Evolutionary conservation across 2,797 vertebrate genomes (phyloP).

Genomic region (Cyprinodon diabolis): DNA sequence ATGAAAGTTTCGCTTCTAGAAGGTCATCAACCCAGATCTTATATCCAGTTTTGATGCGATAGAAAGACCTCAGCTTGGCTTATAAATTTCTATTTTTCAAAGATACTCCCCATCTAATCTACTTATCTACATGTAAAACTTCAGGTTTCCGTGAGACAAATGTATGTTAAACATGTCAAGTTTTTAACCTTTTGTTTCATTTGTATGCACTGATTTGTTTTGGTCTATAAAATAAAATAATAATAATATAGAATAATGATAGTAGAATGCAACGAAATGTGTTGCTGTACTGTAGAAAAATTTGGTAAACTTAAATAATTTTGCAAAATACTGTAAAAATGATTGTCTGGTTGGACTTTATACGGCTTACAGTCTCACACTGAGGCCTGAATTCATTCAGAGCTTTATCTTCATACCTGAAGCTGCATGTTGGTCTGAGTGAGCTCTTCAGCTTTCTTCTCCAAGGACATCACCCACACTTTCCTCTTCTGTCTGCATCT

Average conservation of each 20-base stretch:
- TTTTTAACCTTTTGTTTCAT: not conserved
- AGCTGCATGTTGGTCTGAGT: slow-evolving; percentile 99
- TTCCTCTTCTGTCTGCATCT: slow-evolving; percentile 99
- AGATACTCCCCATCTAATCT: not conserved
- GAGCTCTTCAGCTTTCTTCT: slow-evolving; percentile 99
- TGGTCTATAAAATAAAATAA: not conserved
- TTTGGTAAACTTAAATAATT: not conserved
- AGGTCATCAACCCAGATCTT: not conserved
- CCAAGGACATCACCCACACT: slow-evolving; percentile 99
- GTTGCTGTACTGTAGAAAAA: not conserved
- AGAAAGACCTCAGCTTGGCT: not conserved
- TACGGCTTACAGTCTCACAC: not conserved
- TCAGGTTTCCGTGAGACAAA: not conserved
- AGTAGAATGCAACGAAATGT: not conserved
- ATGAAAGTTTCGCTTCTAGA: not conserved
- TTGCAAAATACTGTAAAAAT: not conserved
- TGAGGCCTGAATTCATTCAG: not conserved
- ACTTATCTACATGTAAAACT: not conserved
- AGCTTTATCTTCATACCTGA: slow-evolving; percentile 83
- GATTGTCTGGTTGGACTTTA: too few species aligned
- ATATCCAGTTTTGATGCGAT: not conserved
- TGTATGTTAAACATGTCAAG: not conserved
- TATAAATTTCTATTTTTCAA: not conserved
- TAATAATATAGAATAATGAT: too few species aligned
- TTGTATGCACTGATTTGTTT: not conserved